Conservation (phyloP, 1,140 invertebrate genomes). For the Drosophila pseudoobscura region DNA sequence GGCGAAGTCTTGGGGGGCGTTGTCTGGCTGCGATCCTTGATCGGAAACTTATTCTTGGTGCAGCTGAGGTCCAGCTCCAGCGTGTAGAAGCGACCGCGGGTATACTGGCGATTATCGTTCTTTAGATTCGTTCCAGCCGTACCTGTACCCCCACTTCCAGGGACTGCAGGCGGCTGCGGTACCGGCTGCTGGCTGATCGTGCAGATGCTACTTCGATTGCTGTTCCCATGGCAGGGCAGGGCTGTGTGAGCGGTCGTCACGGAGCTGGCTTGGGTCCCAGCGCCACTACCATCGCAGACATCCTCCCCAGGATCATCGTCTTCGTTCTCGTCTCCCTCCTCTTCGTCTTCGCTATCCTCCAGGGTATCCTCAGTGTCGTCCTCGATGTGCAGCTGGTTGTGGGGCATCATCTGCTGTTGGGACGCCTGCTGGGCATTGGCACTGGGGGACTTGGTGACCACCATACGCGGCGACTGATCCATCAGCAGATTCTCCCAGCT, state of each 20-base stretch:
- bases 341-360: conserved; percentile 22
- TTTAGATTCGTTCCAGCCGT: conserved; percentile 19
- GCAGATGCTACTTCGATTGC: conserved; percentile 60
- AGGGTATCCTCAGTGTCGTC: conserved; percentile 35
- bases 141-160: conserved; percentile 2
- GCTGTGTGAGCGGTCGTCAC: conserved; percentile 28
- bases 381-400: conserved; percentile 47
- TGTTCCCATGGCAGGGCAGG: conserved; percentile 17
- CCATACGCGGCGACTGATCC: conserved; percentile 58
- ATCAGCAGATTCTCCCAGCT: conserved; percentile 80
- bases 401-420: background rate
- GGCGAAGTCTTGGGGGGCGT: conserved; percentile 10
- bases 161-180: background rate
- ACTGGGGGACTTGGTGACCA: conserved; percentile 4
- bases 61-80: conserved; percentile 80
- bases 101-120: conserved; percentile 68
- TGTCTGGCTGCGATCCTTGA: conserved; percentile 68
- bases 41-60: conserved; percentile 83
- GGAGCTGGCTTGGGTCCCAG: conserved; percentile 19
- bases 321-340: conserved; percentile 20
- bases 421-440: background rate
- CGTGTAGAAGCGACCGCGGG: conserved; percentile 76
- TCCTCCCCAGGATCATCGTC: conserved; percentile 42
- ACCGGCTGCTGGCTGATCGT: conserved; percentile 41
- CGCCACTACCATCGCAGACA: conserved; percentile 52